Evolutionary conservation across 2,888 invertebrate genomes (phyloP).

Genomic region (Clistopyga incitator): DNA sequence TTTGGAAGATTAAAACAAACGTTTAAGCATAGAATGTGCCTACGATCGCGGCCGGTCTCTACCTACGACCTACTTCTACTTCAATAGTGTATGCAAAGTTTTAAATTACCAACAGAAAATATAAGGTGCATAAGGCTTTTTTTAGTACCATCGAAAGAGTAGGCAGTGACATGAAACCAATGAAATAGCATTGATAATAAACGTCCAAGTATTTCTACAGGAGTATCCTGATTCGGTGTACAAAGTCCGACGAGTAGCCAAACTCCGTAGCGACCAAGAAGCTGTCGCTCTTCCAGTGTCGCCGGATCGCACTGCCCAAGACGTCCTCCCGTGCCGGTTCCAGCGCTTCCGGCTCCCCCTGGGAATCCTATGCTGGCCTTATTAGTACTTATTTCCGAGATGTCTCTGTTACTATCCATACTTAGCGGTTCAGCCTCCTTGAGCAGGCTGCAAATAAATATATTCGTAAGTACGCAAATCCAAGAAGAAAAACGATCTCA

Average conservation of each 20-base stretch:
- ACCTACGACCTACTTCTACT: conserved; percentile 76
- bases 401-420: conserved; percentile 87
- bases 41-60: conserved; percentile 75
- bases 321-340: conserved; percentile 82
- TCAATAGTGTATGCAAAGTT: conserved; percentile 80
- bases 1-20: conserved; percentile 25
- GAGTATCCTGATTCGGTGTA: conserved; percentile 91
- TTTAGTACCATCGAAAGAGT: conserved; percentile 94
- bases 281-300: conserved; percentile 92
- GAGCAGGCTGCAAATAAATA: conserved; percentile 86
- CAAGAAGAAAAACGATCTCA: conserved; percentile 29
- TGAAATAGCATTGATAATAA: conserved; percentile 98
- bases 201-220: conserved; percentile 93
- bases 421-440: conserved; percentile 95
- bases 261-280: conserved; percentile 97
- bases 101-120: conserved; percentile 84
- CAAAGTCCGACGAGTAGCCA: conserved; percentile 98
- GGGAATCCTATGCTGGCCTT: conserved; percentile 81
- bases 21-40: conserved; percentile 73
- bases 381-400: conserved; percentile 83
- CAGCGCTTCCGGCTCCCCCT: conserved; percentile 80
- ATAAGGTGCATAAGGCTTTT: conserved; percentile 84
- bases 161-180: conserved; percentile 99
- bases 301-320: conserved; percentile 80
- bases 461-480: conserved; percentile 54